Evolutionary conservation across 2,797 vertebrate species (phyloP), one percentile per base, ranked within the genome.

Genomic region (Gymnopithys bicolor): DNA sequence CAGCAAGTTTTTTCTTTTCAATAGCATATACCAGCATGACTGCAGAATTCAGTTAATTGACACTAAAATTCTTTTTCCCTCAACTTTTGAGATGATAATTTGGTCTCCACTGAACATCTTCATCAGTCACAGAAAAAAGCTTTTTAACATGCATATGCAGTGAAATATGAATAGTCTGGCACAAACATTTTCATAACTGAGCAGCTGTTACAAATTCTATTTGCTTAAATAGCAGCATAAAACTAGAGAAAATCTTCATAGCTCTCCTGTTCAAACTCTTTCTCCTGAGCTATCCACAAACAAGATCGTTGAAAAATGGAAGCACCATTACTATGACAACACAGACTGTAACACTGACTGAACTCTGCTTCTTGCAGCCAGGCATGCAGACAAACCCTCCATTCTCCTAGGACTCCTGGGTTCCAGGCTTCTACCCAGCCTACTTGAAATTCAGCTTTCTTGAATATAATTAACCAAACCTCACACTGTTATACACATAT

Each of bases 361-460:
- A 62, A 62, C 15, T 8, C n/a, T 52, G 59, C 35, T 83, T 73
- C 70, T 85, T 41, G 7, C 25, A 75, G 46, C 15, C 70, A 92
- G 39, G 48, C 33, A 37, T 7, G 11, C 24, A 74, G 35, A 70
- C 52, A 86, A 80, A 75, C 5, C 7, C 11, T 64, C 18, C 22
- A 33, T 27, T 84, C 58, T 74, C 30, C 49, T 30, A 49, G 49
- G 35, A 39, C 13, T 79, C 37, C 19, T 11, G 51, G 24, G 39
- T 78, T 84, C 59, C 59, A 81, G 43, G 46, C 11, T 94, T 46
- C 73, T 53, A 86, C 7, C 3, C n/a, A 84, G 41, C 5, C 33
- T 78, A 69, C 43, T 51, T 93, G 39, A 76, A 95, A 90, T 68
- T 78, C 74, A 58, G 8, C 35, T 93, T 75, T 64, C 28, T 94